Base-by-base conservation (phyloP, 35 echinoderm and acorn worm species). In the Eucidaris tribuloides region DNA sequence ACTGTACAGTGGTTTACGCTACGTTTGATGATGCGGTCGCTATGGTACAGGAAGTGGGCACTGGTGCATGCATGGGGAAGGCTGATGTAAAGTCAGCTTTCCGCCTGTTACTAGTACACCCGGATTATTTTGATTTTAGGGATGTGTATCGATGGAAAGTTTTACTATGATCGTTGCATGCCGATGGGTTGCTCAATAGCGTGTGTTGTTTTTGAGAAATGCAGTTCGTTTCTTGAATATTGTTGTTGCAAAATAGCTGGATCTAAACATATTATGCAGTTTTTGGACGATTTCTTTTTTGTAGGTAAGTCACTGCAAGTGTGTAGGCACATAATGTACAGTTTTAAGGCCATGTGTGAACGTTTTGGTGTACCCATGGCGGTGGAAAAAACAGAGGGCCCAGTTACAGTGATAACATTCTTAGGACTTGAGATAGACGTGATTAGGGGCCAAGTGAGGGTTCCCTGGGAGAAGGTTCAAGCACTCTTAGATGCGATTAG, bases 221-320 rank as follows among this genome's bases (percentile, higher is more conserved):
- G 57, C 23, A 34, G 24, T 33, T 14, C 48, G 18, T 81, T 57
- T 3, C 38, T 57, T 45, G 48, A 59, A 49, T 57, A 31, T 42
- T 30, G 31, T n/a, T 57, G 31, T 29, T 6, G 34, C 7, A 34
- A 31, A 33, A 14, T 36, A 11, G 28, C 56, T 5, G 79, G 4
- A 7, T n/a, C 46, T 15, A 2, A 3, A 30, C 32, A 50, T 37
- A 58, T 85, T 7, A 25, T 57, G 42, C 56, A 81, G 9, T 81
- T 58, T 59, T 61, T 81, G 29, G 59, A 83, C 30, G 81, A 83
- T 29, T 65, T 65, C 42, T 65, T 83, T 36, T 62, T 83, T 17
- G 37, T 44, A 17, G 52, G 36, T 18, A 5, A 7, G 20, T 37
- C 58, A 6, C 5, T n/a, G 14, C 34, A 2, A 2, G 20, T 45